Base-by-base conservation (phyloP, 2,888 invertebrate species). In the Ormyrus nitidulus region DNA sequence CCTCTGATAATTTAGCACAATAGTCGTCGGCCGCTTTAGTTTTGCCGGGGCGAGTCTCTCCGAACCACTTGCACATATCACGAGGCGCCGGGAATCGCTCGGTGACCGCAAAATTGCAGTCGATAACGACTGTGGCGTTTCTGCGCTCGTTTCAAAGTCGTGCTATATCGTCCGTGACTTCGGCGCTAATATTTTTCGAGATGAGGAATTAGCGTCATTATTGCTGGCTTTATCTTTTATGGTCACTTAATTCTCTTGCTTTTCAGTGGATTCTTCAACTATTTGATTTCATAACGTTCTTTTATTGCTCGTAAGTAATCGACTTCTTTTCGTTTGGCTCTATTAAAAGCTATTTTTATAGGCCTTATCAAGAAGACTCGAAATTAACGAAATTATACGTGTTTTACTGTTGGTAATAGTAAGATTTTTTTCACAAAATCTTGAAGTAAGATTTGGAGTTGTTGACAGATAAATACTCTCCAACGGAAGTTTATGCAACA, bases 1-100 rank as follows among this genome's bases (percentile, higher is more conserved):
- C 77, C 80, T 76, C 82, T 82, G 80, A 84, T 84, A 84, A 84
- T 84, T 85, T 77, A 84, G 81, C 75, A 81, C 81, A 82, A 83
- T 80, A 74, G 71, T 72, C 70, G 74, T 48, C 13, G 44, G 56
- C 49, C 49, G 58, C 19, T n/a, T 75, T 48, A 59, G 6, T 46
- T n/a, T 11, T 11, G 62, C 11, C 13, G 71, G 59, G 3, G 71
- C 77, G 77, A 77, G 48, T 34, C 49, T 34, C 49, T 34, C 3
- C 34, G 71, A 49, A 46, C n/a, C 34, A 51, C 73, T 64, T 69
- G 46, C 62, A 46, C 11, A 51, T 10, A 10, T 46, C 19, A 54
- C n/a, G 54, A n/a, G 8, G 6, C 6, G 10, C 34, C 5, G 49
- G 19, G 51, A 71, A 51, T 71, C 46, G 49, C 53, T 49, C 34